Percentiles rank a stretch among this genome's conserved stretches.
Evolutionary conservation across 2,113 vertebrate species (phyloP).

Genomic region (Pongo abelii): DNA sequence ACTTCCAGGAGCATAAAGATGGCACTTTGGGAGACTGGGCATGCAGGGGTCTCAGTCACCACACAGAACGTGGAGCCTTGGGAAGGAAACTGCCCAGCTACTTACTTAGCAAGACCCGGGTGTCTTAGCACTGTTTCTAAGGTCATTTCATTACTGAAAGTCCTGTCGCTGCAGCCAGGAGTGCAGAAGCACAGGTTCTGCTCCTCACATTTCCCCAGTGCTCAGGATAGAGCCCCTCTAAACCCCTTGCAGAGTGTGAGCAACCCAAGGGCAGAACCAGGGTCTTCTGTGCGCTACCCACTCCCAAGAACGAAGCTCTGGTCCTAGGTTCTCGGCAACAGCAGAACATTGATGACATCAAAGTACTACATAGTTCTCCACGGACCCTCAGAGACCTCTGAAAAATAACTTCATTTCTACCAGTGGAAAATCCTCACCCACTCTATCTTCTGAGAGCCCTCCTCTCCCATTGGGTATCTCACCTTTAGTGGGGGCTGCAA

Average conservation of each 20-base stretch:
- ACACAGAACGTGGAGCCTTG: neutral
- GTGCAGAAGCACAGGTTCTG: neutral
- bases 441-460: neutral
- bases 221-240: neutral
- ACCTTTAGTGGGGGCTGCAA: conserved; percentile 47
- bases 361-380: neutral
- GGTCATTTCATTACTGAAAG: neutral
- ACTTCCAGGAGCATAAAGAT: neutral
- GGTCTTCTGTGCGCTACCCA: neutral
- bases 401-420: neutral
- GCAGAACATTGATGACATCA: neutral
- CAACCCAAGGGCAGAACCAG: neutral
- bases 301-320: neutral
- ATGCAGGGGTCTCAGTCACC: neutral
- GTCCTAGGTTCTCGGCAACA: neutral
- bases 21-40: neutral
- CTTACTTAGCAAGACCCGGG: neutral
- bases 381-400: neutral
- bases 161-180: neutral
- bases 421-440: neutral
- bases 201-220: neutral
- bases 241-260: neutral
- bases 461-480: neutral
- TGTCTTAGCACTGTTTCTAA: neutral
- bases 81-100: neutral